Base-by-base conservation (phyloP, 2,888 invertebrate species). In the Beris morrisii region DNA sequence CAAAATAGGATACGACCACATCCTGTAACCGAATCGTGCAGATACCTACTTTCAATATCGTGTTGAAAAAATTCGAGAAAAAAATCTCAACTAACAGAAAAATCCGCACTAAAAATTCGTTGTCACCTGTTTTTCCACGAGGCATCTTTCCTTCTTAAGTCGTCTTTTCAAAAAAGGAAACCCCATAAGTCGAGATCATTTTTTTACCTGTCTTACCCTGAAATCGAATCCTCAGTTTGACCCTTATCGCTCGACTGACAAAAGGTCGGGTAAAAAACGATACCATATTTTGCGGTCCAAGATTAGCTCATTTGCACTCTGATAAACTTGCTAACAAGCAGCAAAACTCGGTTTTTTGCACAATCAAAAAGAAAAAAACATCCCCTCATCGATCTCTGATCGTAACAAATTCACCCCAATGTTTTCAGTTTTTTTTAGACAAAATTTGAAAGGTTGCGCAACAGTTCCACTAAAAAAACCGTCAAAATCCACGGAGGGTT, bases 1-100 rank as follows among this genome's bases (percentile, higher is more conserved):
- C 67, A 63, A 67, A 67, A 67, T 63, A 67, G 63, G 55, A 50
- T 56, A 63, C 67, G 56, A 67, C 67, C 67, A 67, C 63, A 63
- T 67, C 67, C 67, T 67, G 67, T 67, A 67, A 67, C 50, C 48
- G 50, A 63, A 67, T 67, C 66, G 48, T 38, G 38, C 38, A 5
- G 22, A 38, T 38, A 38, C 38, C 38, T 38, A 38, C 38, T 38
- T 38, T 9, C 38, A 38, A 38, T 38, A 38, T 38, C 38, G 38
- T 38, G 9, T 9, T 38, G 38, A 38, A 2, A 22, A 22, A 22
- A 38, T 38, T 38, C 5, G 9, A 38, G 9, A 38, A 38, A 38
- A 52, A 64, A 53, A 48, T 64, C 54, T 64, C 32, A 54, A 55
- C 54, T 64, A 48, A 4, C 30, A 22, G 22, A 30, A 38, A 38